Percentiles rank a stretch among this genome's conserved stretches.
phyloP scores from a whole-genome alignment of 2,888 invertebrate species.

The Eudemis profundana region DNA sequence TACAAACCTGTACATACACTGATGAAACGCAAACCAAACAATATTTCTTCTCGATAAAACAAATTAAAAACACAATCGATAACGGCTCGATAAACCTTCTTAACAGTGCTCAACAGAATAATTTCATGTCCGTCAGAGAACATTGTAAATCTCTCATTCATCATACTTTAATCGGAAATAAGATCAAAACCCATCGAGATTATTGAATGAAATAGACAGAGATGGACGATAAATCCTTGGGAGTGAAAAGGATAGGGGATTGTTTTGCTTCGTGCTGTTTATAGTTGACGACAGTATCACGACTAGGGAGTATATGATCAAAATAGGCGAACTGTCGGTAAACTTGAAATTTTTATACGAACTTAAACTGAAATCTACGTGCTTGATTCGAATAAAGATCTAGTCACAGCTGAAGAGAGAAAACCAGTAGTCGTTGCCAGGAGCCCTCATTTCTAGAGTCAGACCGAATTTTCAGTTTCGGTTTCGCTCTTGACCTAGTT shows the following conservation, averaged over 20 bases:
- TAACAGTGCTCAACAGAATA: slow-evolving; percentile 58
- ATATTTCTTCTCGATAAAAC: slow-evolving; percentile 35
- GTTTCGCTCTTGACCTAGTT: too few species aligned
- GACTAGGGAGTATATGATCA: neutral
- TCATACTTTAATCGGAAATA: slow-evolving; percentile 73
- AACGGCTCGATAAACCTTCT: slow-evolving; percentile 46
- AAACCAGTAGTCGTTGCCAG: too few species aligned
- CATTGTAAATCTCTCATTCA: slow-evolving; percentile 71
- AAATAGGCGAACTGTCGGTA: neutral
- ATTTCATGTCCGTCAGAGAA: slow-evolving; percentile 58
- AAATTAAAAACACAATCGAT: slow-evolving; percentile 43
- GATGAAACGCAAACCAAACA: slow-evolving; percentile 34
- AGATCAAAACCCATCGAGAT: slow-evolving; percentile 65
- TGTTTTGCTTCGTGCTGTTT: slow-evolving; percentile 23
- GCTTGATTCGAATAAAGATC: too few species aligned
- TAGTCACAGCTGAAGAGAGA: too few species aligned
- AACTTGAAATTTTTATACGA: too few species aligned
- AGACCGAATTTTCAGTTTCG: too few species aligned
- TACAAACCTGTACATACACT: neutral
- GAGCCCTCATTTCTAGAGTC: too few species aligned
- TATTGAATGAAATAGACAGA: slow-evolving; percentile 61
- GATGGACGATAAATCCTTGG: slow-evolving; percentile 29
- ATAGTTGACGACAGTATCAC: slow-evolving; percentile 7
- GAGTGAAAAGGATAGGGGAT: slow-evolving; percentile 29
- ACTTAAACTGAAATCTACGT: too few species aligned